These are phyloP conservation scores for Gopherus flavomarginatus DNA, from an alignment of 2,113 vertebrate species.

Conservation along the genomic window DNA sequence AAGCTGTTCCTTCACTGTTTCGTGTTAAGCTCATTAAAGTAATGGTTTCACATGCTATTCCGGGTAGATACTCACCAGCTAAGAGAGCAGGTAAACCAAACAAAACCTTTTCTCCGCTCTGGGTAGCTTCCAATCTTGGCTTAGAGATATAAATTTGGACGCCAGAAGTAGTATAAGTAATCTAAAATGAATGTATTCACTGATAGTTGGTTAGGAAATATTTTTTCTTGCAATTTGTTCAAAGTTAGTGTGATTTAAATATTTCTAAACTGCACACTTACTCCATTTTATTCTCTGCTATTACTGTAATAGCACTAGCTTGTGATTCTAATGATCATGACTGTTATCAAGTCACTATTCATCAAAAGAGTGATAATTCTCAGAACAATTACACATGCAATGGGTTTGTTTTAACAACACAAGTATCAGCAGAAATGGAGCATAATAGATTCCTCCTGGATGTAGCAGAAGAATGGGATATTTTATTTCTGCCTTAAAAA, in stretches of 20 bases:
- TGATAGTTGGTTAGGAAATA: background rate
- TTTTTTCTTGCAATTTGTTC: background rate
- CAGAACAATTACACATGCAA: background rate
- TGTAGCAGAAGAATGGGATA: background rate
- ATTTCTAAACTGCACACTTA: background rate
- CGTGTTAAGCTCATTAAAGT: background rate
- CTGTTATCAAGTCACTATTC: background rate
- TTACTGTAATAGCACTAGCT: background rate
- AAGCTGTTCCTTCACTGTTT: background rate
- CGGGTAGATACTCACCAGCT: background rate
- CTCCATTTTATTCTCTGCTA: background rate
- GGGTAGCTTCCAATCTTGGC: background rate
- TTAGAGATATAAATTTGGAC: background rate
- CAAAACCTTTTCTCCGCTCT: background rate
- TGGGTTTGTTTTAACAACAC: background rate
- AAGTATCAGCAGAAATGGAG: background rate
- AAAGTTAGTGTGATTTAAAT: background rate
- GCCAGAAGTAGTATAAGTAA: background rate
- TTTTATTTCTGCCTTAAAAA: background rate
- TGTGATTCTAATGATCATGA: background rate
- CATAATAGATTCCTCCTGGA: background rate
- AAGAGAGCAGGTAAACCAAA: background rate
- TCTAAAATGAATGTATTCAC: background rate
- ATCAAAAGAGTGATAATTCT: background rate
- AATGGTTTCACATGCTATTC: background rate